Evolutionary conservation across 1,140 invertebrate genomes (phyloP).

Genomic region (Thalassaphorura encarpata): DNA sequence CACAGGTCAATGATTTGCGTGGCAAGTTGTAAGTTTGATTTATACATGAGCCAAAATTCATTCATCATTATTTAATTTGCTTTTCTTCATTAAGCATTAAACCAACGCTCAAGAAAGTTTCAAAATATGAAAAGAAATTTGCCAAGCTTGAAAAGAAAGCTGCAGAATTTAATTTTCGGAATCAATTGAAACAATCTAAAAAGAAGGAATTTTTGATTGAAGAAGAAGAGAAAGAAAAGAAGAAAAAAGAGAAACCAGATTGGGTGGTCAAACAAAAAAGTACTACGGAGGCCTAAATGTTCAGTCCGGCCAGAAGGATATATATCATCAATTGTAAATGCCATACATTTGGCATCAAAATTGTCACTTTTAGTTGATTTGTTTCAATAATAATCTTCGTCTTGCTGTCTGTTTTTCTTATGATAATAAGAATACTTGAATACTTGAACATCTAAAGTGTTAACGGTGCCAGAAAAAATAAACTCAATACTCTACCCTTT

Average conservation of each 20-base stretch:
- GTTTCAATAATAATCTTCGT: too few species aligned
- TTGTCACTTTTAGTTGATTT: too few species aligned
- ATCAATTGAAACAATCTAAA: conserved; percentile 95
- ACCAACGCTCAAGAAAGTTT: conserved; percentile 98
- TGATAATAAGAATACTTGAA: too few species aligned
- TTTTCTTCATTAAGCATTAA: conserved; percentile 61
- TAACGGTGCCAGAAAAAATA: too few species aligned
- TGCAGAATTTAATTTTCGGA: conserved; percentile 97
- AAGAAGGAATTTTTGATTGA: conserved; percentile 98
- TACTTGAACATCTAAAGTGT: too few species aligned
- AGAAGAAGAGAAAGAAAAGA: conserved; percentile 72
- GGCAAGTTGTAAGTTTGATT: conserved; percentile 92
- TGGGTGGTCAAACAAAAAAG: conserved; percentile 19
- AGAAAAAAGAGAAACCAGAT: conserved; percentile 29
- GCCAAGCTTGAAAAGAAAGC: conserved; percentile 95
- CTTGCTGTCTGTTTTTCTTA: too few species aligned
- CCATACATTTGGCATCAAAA: too few species aligned
- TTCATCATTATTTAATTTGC: conserved; percentile 15
- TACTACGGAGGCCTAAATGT: too few species aligned
- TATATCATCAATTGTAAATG: too few species aligned
- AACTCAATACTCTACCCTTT: too few species aligned
- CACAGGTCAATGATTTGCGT: conserved; percentile 98
- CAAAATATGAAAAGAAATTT: conserved; percentile 99
- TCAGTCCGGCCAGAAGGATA: too few species aligned
- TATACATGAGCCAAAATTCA: conserved; percentile 13